Evolutionary conservation across 2,888 invertebrate species (phyloP), one percentile per base, ranked within the genome.

Genomic region (Pollenia labialis): DNA sequence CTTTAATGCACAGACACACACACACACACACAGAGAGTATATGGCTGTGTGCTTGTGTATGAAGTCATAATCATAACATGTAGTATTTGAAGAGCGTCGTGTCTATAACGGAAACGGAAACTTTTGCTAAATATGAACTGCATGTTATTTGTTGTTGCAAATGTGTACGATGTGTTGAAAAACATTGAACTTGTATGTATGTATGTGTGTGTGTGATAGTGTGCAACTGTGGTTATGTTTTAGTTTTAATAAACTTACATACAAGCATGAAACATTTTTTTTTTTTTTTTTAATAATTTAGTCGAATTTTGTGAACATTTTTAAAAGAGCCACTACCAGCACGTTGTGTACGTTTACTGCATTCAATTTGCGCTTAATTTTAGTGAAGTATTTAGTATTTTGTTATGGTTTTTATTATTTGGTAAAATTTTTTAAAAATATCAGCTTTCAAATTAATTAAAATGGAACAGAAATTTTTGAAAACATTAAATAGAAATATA

Each of bases 71-170:
- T 60, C 18, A 69, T 69, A 76, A 66, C 8, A 48, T 69, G 54
- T n/a, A 50, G 60, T 69, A 52, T 80, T 46, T 64, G 52, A 74
- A 74, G 16, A 44, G 50, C 14, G 32, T 11, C 8, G 52, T 60
- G 75, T 69, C 50, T 82, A 69, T 60, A 75, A 75, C 60, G 75
- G 68, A 82, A 82, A 75, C 74, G 68, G 50, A 82, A 82, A 64
- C 52, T 68, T 68, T 69, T 42, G 60, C 52, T 80, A 16, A 71
- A 80, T 62, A 62, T 60, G n/a, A 50, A 50, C 66, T 58, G 32
- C 14, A 69, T 48, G 32, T 62, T 48, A 44, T 56, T 4, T 58
- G 16, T 9, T 32, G 32, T 32, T 32, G 32, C 6, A 32, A 32
- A 32, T 32, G 32, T 32, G 32, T 32, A 32, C 32, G 32, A 32